phyloP scores from a whole-genome alignment of 92 coral and sea anemone genomes.

The Galaxea fascicularis region DNA sequence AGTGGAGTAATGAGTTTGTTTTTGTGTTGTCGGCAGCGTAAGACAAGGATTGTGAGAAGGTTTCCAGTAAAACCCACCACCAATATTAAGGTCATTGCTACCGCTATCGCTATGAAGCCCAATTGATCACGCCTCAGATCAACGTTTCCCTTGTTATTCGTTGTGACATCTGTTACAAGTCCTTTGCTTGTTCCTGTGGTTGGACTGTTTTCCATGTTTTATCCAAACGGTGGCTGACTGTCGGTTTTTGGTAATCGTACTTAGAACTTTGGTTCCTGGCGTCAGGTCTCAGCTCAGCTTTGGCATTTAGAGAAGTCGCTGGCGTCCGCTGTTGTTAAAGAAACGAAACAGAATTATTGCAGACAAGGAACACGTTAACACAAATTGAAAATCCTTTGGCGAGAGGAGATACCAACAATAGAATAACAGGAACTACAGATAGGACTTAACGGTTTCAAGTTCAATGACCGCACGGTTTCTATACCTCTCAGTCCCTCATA shows the following conservation, averaged over 20 bases:
- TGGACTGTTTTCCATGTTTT: background rate
- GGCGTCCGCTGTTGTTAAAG: too few species aligned
- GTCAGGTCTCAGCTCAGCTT: too few species aligned
- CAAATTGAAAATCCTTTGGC: too few species aligned
- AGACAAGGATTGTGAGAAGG: constrained; percentile 49
- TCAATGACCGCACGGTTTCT: too few species aligned
- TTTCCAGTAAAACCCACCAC: constrained; percentile 62
- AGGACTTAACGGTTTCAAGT: too few species aligned
- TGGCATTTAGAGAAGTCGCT: too few species aligned
- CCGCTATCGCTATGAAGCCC: constrained; percentile 32
- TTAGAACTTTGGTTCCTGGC: too few species aligned
- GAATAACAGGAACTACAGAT: too few species aligned
- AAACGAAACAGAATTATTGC: too few species aligned
- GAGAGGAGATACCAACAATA: too few species aligned
- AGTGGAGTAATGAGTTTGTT: constrained; percentile 69
- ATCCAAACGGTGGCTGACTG: background rate
- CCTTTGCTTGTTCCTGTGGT: background rate
- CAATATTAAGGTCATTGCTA: constrained; percentile 54
- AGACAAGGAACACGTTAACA: too few species aligned
- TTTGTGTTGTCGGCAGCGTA: constrained; percentile 58
- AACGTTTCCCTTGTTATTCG: background rate
- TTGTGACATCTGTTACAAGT: background rate
- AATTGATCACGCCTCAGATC: background rate
- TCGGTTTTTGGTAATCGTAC: background rate
- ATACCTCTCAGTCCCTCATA: too few species aligned